Percentiles rank a stretch among this genome's conserved stretches.
These are phyloP conservation scores for Macrocentrus cingulum DNA, from an alignment of 1,140 invertebrate species.

Conservation along the genomic window DNA sequence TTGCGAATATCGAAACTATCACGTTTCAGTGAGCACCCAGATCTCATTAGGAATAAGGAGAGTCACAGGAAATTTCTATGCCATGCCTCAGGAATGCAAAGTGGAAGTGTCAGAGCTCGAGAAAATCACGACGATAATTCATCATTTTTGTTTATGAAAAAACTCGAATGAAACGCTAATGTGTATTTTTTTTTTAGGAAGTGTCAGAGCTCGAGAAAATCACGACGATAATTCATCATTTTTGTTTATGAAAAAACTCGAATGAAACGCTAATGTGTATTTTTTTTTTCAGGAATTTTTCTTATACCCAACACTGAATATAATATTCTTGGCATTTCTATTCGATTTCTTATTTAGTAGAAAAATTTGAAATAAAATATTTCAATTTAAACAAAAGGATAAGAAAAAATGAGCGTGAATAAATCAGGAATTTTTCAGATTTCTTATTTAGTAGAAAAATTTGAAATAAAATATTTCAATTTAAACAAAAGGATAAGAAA, in stretches of 20 bases:
- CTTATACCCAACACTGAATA: no score
- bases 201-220: neutral
- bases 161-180: no score
- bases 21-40: conserved; percentile 16
- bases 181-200: no score
- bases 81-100: conserved; percentile 12
- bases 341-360: no score
- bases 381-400: neutral
- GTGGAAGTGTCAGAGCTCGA: conserved; percentile 1
- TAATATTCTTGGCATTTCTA: no score
- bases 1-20: conserved; percentile 9
- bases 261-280: no score
- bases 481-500: neutral
- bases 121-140: neutral
- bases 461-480: neutral
- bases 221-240: neutral
- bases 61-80: conserved; percentile 14
- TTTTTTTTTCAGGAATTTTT: no score
- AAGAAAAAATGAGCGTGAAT: neutral
- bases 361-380: neutral
- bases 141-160: neutral
- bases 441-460: no score
- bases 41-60: conserved; percentile 19
- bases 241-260: no score
- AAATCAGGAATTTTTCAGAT: no score